phyloP scores from a whole-genome alignment of 2,113 vertebrate genomes.

The Mandrillus leucophaeus region DNA sequence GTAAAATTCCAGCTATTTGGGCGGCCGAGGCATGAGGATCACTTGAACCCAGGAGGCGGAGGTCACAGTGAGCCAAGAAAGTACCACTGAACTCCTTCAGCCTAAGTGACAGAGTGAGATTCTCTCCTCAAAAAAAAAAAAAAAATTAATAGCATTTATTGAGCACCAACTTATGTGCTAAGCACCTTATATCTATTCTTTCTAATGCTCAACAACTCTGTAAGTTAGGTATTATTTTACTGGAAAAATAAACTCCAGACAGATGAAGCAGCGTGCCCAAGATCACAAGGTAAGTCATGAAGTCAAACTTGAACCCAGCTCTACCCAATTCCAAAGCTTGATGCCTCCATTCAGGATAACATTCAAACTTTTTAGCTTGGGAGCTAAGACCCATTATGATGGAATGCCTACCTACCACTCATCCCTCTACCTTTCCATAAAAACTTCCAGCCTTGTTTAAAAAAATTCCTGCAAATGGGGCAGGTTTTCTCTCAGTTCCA shows the following conservation, averaged over 20 bases:
- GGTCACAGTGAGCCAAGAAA: not conserved
- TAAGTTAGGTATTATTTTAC: not conserved
- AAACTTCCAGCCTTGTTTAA: not conserved
- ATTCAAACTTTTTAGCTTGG: not conserved
- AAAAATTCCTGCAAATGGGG: not conserved
- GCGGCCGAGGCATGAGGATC: not conserved
- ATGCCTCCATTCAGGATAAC: not conserved
- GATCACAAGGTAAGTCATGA: not conserved
- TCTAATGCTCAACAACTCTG: not conserved
- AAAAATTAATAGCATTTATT: not conserved
- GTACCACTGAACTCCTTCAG: not conserved
- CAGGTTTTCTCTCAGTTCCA: not conserved
- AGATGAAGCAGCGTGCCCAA: not conserved
- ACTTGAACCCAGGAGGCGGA: not conserved
- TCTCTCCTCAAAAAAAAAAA: not conserved
- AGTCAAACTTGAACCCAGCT: not conserved
- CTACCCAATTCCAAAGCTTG: not conserved
- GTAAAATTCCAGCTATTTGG: not conserved
- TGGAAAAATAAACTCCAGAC: conserved; percentile 1
- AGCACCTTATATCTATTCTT: not conserved
- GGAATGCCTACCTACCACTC: not conserved
- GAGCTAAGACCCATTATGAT: not conserved
- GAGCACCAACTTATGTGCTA: not conserved
- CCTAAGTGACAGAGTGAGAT: not conserved
- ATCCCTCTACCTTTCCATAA: not conserved